A percentile compares a stretch with the other conserved stretches of the same genome.
These are phyloP conservation scores for Synergus japonicus DNA, from an alignment of 2,888 invertebrate genomes.

Conservation along the genomic window DNA sequence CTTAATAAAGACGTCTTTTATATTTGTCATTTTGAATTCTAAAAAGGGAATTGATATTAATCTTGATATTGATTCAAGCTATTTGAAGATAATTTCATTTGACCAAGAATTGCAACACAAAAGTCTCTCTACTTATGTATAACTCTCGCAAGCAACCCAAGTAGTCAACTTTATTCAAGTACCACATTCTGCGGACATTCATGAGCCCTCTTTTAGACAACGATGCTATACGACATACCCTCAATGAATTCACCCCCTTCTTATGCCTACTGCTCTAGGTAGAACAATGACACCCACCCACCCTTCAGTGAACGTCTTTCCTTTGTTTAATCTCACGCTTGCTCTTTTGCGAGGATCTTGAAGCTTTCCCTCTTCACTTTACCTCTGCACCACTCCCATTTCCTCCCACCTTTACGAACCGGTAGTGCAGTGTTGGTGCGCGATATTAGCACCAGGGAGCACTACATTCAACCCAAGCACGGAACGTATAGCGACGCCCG, in stretches of 20 bases:
- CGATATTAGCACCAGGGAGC: slow-evolving; percentile 58
- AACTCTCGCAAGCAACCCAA: background rate
- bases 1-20: too few species aligned
- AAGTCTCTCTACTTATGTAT: too few species aligned
- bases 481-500: slow-evolving; percentile 60
- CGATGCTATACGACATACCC: background rate
- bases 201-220: background rate
- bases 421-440: slow-evolving; percentile 58
- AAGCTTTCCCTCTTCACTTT: slow-evolving; percentile 49
- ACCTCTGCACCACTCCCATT: background rate
- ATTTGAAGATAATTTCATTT: too few species aligned
- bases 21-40: too few species aligned
- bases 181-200: background rate
- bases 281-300: slow-evolving; percentile 1
- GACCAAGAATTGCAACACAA: too few species aligned
- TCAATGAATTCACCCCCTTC: background rate
- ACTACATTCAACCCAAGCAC: slow-evolving; percentile 54
- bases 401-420: slow-evolving; percentile 48
- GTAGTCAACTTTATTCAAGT: slow-evolving; percentile 6
- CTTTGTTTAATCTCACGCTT: slow-evolving; percentile 67
- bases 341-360: slow-evolving; percentile 52
- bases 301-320: slow-evolving; percentile 46
- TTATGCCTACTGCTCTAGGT: background rate
- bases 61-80: too few species aligned
- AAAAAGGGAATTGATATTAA: too few species aligned